Conservation (phyloP, 2,113 vertebrate genomes). For the Natator depressus region DNA sequence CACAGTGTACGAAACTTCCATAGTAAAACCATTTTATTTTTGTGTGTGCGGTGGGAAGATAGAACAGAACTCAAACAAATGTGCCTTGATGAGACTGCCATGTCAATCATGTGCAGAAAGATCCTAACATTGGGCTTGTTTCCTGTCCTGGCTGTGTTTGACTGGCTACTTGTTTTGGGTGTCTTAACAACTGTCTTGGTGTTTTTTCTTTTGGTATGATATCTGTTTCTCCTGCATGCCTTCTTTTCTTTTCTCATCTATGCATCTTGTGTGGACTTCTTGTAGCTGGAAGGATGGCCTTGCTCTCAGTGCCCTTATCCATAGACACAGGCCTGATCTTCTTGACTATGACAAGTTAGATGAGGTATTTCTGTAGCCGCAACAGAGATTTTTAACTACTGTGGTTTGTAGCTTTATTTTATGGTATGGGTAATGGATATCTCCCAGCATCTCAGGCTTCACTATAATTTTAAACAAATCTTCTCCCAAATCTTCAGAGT, state of each 20-base stretch:
- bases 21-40: not conserved
- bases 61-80: slow-evolving; percentile 18
- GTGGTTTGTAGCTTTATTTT: slow-evolving; percentile 67
- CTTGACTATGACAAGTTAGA: slow-evolving; percentile 72
- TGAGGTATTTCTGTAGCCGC: slow-evolving; percentile 61
- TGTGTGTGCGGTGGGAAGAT: not conserved
- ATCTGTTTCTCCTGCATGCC: slow-evolving; percentile 53
- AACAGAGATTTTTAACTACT: slow-evolving; percentile 32
- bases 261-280: slow-evolving; percentile 56
- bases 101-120: slow-evolving; percentile 32
- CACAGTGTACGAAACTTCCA: not conserved
- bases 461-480: not conserved
- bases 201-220: slow-evolving; percentile 47
- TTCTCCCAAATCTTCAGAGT: not conserved
- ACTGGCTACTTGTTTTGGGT: slow-evolving; percentile 62
- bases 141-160: slow-evolving; percentile 60
- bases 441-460: not conserved
- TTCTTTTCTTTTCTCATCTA: slow-evolving; percentile 55
- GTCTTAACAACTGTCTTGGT: slow-evolving; percentile 68
- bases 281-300: slow-evolving; percentile 67
- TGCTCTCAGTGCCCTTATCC: slow-evolving; percentile 72
- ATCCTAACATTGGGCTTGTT: slow-evolving; percentile 56
- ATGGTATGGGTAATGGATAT: slow-evolving; percentile 73
- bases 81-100: not conserved
- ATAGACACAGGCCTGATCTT: slow-evolving; percentile 73